A percentile compares a stretch with the other conserved stretches of the same genome.
These are phyloP conservation scores for Rhopalosiphum maidis DNA, from an alignment of 1,140 invertebrate genomes.

Conservation along the genomic window DNA sequence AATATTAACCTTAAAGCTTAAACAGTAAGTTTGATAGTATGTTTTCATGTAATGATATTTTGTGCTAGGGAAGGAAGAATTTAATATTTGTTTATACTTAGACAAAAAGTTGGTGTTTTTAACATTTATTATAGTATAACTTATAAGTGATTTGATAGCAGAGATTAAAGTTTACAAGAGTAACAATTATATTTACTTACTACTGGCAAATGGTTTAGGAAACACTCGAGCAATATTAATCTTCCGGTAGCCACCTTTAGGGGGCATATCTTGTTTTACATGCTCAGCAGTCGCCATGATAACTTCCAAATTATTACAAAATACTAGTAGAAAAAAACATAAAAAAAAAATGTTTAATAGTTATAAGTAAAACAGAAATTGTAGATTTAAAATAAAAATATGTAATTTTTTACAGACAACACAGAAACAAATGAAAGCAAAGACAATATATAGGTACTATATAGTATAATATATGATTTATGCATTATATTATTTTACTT, in stretches of 20 bases:
- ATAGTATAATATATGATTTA: not conserved
- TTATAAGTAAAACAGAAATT: not conserved
- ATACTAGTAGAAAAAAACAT: not conserved
- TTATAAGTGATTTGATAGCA: not conserved
- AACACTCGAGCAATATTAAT: constrained; percentile 76
- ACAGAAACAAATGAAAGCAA: not conserved
- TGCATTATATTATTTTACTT: not conserved
- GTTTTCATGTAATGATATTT: too few relatives aligned
- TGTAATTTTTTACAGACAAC: not conserved
- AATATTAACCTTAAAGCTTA: too few relatives aligned
- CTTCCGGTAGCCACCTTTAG: constrained; percentile 79
- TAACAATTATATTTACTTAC: constrained; percentile 62
- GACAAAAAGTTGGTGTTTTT: not conserved
- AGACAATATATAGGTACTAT: not conserved
- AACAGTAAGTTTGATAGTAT: too few relatives aligned
- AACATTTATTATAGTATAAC: not conserved
- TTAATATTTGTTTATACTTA: not conserved
- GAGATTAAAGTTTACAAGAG: not conserved
- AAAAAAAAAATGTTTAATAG: not conserved
- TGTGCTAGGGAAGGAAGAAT: not conserved
- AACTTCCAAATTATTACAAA: not conserved
- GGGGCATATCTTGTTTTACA: constrained; percentile 81
- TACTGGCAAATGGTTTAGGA: constrained; percentile 72
- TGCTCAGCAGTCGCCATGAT: constrained; percentile 55
- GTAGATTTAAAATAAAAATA: not conserved